Evolutionary conservation across 2,888 invertebrate species (phyloP).

Genomic region (Uloborus plumipes): DNA sequence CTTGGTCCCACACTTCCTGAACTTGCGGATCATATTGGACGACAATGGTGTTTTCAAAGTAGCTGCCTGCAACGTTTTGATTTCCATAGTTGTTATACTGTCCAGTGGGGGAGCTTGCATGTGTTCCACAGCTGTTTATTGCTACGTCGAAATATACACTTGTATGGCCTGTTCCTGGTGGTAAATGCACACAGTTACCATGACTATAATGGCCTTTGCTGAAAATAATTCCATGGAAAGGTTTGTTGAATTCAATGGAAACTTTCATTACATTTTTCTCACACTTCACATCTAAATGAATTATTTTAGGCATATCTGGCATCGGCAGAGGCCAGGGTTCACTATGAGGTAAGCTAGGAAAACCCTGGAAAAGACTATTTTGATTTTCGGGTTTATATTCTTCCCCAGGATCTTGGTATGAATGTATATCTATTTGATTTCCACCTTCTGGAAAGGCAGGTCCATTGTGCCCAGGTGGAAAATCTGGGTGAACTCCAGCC

Average conservation of each 20-base stretch:
- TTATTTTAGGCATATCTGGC: conserved; percentile 93
- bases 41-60: conserved; percentile 93
- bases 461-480: conserved; percentile 25
- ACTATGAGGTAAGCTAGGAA: conserved; percentile 73
- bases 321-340: conserved; percentile 89
- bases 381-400: conserved; percentile 59
- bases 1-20: conserved; percentile 96
- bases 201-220: conserved; percentile 93
- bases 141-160: conserved; percentile 92
- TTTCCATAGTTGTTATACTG: conserved; percentile 87
- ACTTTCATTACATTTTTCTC: conserved; percentile 95
- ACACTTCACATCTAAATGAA: conserved; percentile 92
- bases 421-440: conserved; percentile 35
- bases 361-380: conserved; percentile 64
- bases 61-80: conserved; percentile 90
- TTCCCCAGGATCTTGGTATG: conserved; percentile 32
- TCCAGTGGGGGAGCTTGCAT: conserved; percentile 92
- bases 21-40: conserved; percentile 92
- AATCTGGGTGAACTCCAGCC: conserved; percentile 31
- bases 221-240: conserved; percentile 95
- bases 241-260: conserved; percentile 92
- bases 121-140: conserved; percentile 91
- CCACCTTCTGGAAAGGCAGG: conserved; percentile 23
- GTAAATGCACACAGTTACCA: conserved; percentile 90
- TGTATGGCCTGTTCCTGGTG: conserved; percentile 87